Base-by-base conservation (phyloP, 2,888 invertebrate genomes). In the Troglohyphantes excavatus region DNA sequence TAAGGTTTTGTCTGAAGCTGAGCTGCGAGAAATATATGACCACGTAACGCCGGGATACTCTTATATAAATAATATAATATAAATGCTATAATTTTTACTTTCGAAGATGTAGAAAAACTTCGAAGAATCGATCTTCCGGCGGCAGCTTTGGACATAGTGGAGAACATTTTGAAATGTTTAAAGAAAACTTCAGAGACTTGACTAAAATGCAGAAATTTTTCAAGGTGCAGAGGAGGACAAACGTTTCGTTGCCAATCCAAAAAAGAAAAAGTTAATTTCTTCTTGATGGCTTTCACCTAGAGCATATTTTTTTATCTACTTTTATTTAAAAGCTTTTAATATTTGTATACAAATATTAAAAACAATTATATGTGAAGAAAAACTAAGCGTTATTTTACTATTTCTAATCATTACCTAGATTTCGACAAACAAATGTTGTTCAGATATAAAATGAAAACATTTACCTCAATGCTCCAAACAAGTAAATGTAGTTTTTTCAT, bases 171-270 rank as follows among this genome's bases (percentile, higher is more conserved):
- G 0, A 70, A 46, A 17, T 61, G 29, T 72, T 46, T 59, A 53
- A 11, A 7, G 23, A 27, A 70, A 65, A 65, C 65, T 70, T 53
- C n/a, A 27, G 39, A 33, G 29, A 65, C 11, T 21, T 59, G n/a
- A 61, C 27, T 19, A 33, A 70, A 61, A 11, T 21, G 5, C 19
- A 9, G 9, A 73, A 65, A 83, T 53, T 2, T 72, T 73, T 79
- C 86, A 86, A 85, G 86, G 86, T 72, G 68, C 43, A 72, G 70
- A n/a, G 59, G 26, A 86, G 86, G 86, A 79, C 86, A 43, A 79
- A 65, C 7, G 2, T 7, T 43, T 6, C 46, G 63, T 65, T 86
- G 86, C 86, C 86, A 86, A 11, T 26, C 26, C 2, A 6, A 11
- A 17, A 27, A 13, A 65, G 11, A 5, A 23, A 65, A 7, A 23